phyloP scores from a whole-genome alignment of 2,113 vertebrate species.

The Rissa tridactyla region DNA sequence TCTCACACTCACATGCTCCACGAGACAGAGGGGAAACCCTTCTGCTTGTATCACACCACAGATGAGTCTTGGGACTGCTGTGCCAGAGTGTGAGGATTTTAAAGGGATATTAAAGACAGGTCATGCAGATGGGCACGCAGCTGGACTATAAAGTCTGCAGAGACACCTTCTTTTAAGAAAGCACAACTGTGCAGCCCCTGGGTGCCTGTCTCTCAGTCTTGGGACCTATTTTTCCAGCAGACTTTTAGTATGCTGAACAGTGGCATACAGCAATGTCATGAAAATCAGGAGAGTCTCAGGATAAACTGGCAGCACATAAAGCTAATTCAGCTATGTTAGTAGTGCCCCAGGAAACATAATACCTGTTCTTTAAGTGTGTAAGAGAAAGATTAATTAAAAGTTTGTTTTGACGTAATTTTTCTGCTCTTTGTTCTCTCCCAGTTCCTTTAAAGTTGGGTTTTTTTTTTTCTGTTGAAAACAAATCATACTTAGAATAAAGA shows the following conservation, averaged over 20 bases:
- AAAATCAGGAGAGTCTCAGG: not conserved
- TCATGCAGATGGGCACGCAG: not conserved
- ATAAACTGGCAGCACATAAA: not conserved
- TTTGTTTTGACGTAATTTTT: conserved; percentile 30
- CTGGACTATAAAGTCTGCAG: not conserved
- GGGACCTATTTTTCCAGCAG: not conserved
- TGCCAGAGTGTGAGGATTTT: not conserved
- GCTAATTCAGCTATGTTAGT: not conserved
- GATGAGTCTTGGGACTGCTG: not conserved
- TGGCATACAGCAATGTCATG: not conserved
- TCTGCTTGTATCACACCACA: not conserved
- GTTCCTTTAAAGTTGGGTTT: conserved; percentile 29
- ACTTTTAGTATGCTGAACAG: not conserved
- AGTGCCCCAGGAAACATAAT: not conserved
- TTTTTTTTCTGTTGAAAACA: conserved; percentile 3
- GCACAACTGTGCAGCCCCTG: not conserved
- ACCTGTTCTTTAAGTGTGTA: not conserved
- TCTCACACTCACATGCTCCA: not conserved
- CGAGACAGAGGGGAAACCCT: not conserved
- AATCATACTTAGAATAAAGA: conserved; percentile 22
- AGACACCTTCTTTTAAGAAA: not conserved
- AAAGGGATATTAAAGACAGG: not conserved
- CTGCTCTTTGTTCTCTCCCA: conserved; percentile 31
- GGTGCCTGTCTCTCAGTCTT: not conserved
- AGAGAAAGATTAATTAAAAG: conserved; percentile 21